Evolutionary conservation across 2,113 vertebrate genomes (phyloP).

Genomic region (Anolis carolinensis): DNA sequence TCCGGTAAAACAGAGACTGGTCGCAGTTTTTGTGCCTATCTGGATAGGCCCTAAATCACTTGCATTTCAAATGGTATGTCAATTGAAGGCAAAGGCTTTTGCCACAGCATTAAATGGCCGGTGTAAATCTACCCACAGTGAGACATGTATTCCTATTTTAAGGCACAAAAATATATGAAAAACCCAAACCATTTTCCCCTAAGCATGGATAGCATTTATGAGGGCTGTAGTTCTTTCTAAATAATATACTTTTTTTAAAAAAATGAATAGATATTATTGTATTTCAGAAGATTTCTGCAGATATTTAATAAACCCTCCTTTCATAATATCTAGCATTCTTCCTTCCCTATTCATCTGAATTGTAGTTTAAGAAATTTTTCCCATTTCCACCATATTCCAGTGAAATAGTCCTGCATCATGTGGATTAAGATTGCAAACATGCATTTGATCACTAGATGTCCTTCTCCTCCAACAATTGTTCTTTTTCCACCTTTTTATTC

Average conservation of each 20-base stretch:
- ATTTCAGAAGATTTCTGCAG: neutral
- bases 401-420: neutral
- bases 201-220: neutral
- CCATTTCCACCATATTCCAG: neutral
- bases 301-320: neutral
- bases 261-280: neutral
- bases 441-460: constrained; percentile 66
- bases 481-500: neutral
- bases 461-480: constrained; percentile 59
- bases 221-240: neutral
- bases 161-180: too few relatives aligned
- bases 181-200: neutral
- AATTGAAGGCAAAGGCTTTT: too few relatives aligned
- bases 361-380: neutral
- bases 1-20: too few relatives aligned
- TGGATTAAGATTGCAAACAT: constrained; percentile 44
- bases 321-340: neutral
- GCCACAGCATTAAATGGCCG: too few relatives aligned
- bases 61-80: too few relatives aligned
- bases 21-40: too few relatives aligned
- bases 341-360: neutral
- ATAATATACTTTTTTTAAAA: neutral
- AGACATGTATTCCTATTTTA: too few relatives aligned
- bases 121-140: too few relatives aligned
- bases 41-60: too few relatives aligned